Evolutionary conservation across 92 coral and sea anemone genomes (phyloP).

Genomic region (Anthopleura xanthogrammica): DNA sequence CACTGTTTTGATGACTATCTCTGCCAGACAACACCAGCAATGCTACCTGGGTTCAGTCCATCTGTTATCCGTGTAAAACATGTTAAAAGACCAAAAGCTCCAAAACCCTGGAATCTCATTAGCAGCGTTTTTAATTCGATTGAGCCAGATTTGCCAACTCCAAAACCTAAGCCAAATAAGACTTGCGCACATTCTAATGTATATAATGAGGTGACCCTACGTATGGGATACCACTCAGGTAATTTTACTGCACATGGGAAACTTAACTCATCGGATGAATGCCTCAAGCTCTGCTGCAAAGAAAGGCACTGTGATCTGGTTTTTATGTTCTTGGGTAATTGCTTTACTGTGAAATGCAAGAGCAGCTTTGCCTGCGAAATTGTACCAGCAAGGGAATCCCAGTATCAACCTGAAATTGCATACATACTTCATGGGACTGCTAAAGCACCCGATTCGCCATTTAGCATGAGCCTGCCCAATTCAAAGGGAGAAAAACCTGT

Average conservation of each 20-base stretch:
- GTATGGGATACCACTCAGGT: slow-evolving; percentile 87
- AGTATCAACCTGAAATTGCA: slow-evolving; percentile 73
- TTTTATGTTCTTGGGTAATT: slow-evolving; percentile 80
- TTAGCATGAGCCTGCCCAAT: slow-evolving; percentile 23
- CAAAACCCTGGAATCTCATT: slow-evolving; percentile 29
- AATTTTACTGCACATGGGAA: slow-evolving; percentile 74
- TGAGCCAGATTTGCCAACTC: slow-evolving; percentile 22
- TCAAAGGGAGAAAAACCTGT: slow-evolving; percentile 43
- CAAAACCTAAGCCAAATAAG: slow-evolving; percentile 6
- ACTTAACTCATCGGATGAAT: slow-evolving; percentile 62
- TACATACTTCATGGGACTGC: slow-evolving; percentile 72
- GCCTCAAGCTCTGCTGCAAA: slow-evolving; percentile 75
- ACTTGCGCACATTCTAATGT: slow-evolving; percentile 66
- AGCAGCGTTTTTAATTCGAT: slow-evolving; percentile 49
- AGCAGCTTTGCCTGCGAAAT: slow-evolving; percentile 85
- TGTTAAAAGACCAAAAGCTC: slow-evolving; percentile 30
- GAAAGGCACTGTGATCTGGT: slow-evolving; percentile 76
- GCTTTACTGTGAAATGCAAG: slow-evolving; percentile 84
- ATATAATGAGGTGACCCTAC: slow-evolving; percentile 79
- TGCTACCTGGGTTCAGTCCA: slow-evolving; percentile 81
- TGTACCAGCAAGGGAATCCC: slow-evolving; percentile 70
- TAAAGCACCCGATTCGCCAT: slow-evolving; percentile 34
- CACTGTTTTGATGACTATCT: slow-evolving; percentile 79
- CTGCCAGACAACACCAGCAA: slow-evolving; percentile 70
- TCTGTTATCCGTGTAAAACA: slow-evolving; percentile 64